Conservation (phyloP, 2,888 invertebrate species). For the Limnephilus lunatus region DNA sequence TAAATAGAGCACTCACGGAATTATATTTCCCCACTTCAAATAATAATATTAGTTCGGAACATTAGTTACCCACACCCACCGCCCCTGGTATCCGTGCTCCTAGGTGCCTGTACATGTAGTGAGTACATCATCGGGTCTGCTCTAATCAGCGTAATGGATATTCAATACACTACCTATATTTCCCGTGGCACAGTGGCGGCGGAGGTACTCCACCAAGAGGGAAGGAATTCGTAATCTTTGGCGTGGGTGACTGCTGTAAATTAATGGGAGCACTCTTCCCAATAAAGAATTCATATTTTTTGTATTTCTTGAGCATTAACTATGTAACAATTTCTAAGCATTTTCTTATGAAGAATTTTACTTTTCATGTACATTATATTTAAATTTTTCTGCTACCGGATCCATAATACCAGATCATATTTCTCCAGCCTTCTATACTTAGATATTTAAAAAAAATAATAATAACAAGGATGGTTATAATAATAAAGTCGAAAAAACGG, state of each 20-base stretch:
- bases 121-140: constrained; percentile 55
- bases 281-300: too few relatives aligned
- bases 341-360: too few relatives aligned
- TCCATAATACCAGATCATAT: too few relatives aligned
- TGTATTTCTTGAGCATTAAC: too few relatives aligned
- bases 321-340: too few relatives aligned
- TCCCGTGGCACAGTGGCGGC: constrained; percentile 33
- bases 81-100: constrained; percentile 33
- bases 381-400: too few relatives aligned
- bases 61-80: constrained; percentile 17
- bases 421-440: too few relatives aligned
- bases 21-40: background rate
- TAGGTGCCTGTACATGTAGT: constrained; percentile 41
- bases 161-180: constrained; percentile 57
- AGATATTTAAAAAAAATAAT: too few relatives aligned
- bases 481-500: too few relatives aligned
- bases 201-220: background rate
- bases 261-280: too few relatives aligned
- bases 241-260: background rate
- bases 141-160: constrained; percentile 66
- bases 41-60: constrained; percentile 21
- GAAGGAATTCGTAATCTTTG: background rate
- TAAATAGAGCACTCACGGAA: background rate
- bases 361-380: too few relatives aligned
- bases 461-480: too few relatives aligned